Conservation (phyloP, 2,113 vertebrate genomes). For the Rhizomys pruinosus region DNA sequence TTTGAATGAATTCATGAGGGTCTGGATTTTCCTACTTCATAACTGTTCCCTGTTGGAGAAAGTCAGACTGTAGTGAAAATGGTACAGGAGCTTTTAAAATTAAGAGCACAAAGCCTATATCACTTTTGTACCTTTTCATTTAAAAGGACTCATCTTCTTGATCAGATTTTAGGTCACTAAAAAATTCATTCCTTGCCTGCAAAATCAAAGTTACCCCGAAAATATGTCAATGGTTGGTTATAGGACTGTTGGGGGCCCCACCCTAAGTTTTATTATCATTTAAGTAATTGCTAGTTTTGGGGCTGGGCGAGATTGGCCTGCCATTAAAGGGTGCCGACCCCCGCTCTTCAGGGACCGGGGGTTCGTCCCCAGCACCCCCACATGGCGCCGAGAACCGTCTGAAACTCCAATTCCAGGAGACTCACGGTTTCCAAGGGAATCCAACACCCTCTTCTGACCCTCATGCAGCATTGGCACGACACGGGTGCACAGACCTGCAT, state of each 20-base stretch:
- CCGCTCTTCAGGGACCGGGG: too few species aligned
- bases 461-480: too few species aligned
- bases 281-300: too few species aligned
- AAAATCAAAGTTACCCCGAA: not conserved
- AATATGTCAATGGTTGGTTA: not conserved
- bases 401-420: too few species aligned
- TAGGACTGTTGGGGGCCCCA: not conserved
- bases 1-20: slow-evolving; percentile 20
- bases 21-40: not conserved
- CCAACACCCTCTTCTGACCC: too few species aligned
- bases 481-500: too few species aligned
- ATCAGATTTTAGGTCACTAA: not conserved
- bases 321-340: too few species aligned
- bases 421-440: too few species aligned
- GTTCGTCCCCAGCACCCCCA: too few species aligned
- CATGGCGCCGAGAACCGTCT: too few species aligned
- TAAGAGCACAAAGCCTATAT: not conserved
- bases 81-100: not conserved
- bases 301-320: too few species aligned
- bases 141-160: not conserved
- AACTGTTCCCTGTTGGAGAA: not conserved
- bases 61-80: not conserved
- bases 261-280: not conserved
- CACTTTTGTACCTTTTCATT: slow-evolving; percentile 28
- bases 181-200: not conserved